Percentiles rank a stretch among this genome's conserved stretches.
Conservation (phyloP, 2,113 vertebrate genomes). For the Ochotona curzoniae region DNA sequence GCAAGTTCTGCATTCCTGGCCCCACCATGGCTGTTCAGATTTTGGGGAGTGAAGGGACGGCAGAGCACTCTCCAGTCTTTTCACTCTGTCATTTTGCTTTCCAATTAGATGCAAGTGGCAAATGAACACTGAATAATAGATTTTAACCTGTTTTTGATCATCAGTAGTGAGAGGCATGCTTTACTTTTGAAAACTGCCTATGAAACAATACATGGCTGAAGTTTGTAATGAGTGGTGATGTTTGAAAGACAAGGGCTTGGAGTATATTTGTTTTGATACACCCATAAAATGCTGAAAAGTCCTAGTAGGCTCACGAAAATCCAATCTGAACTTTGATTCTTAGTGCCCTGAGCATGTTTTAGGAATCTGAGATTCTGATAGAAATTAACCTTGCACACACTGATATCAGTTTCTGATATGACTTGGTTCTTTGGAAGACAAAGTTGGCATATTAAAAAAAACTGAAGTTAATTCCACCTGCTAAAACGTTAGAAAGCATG, state of each 20-base stretch:
- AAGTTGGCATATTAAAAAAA: slow-evolving; percentile 28
- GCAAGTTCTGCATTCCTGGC: no score
- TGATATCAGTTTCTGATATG: not conserved
- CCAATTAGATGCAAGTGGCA: no score
- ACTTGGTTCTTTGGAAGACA: not conserved
- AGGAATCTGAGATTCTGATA: not conserved
- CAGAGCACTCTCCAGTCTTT: no score
- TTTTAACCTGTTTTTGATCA: not conserved
- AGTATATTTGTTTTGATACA: not conserved
- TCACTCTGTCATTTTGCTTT: no score
- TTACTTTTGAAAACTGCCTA: slow-evolving; percentile 32
- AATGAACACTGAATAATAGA: not conserved
- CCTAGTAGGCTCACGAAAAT: not conserved
- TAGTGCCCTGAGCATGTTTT: not conserved
- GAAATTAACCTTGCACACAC: slow-evolving; percentile 26
- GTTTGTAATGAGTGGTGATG: not conserved
- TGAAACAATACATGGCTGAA: not conserved
- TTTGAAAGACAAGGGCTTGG: not conserved
- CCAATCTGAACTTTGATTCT: not conserved
- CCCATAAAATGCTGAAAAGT: not conserved
- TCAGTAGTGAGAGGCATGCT: not conserved
- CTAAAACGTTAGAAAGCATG: not conserved
- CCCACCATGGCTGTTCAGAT: no score
- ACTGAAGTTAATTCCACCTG: slow-evolving; percentile 42
- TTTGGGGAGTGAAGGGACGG: no score